These are phyloP conservation scores for Pontoporia blainvillei DNA, from an alignment of 2,113 vertebrate genomes.

Conservation along the genomic window DNA sequence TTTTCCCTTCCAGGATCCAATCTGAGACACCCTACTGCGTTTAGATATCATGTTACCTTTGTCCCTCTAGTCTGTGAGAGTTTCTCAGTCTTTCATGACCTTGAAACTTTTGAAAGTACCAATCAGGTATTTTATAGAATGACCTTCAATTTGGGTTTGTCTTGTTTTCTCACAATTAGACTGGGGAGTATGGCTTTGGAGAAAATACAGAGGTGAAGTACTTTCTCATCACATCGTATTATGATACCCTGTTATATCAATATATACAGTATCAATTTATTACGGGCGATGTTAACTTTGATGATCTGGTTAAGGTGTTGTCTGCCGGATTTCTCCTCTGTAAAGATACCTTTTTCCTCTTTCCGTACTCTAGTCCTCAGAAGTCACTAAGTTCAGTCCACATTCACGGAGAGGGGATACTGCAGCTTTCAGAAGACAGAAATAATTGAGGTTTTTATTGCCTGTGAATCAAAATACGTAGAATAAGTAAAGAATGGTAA, in stretches of 20 bases:
- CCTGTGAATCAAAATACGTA: not conserved
- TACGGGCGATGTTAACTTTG: not conserved
- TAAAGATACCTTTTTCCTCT: not conserved
- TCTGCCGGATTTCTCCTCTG: not conserved
- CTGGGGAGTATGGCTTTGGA: not conserved
- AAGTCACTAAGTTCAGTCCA: not conserved
- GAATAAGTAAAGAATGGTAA: not conserved
- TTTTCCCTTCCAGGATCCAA: not conserved
- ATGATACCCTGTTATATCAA: not conserved
- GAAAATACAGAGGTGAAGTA: not conserved
- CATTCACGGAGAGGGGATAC: not conserved
- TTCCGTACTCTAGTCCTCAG: not conserved
- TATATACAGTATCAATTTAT: not conserved
- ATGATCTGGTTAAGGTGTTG: not conserved
- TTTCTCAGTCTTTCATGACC: not conserved
- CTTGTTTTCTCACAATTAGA: not conserved
- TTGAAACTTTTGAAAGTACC: not conserved
- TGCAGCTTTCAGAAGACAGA: not conserved
- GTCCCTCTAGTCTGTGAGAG: not conserved
- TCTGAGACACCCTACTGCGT: not conserved
- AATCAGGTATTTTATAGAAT: not conserved
- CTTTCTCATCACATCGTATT: not conserved
- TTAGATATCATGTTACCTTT: not conserved
- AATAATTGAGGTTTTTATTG: not conserved
- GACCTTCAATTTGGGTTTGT: not conserved